Evolutionary conservation across 2,888 invertebrate species (phyloP), one percentile per base, ranked within the genome.

Genomic region (Archips xylosteana): DNA sequence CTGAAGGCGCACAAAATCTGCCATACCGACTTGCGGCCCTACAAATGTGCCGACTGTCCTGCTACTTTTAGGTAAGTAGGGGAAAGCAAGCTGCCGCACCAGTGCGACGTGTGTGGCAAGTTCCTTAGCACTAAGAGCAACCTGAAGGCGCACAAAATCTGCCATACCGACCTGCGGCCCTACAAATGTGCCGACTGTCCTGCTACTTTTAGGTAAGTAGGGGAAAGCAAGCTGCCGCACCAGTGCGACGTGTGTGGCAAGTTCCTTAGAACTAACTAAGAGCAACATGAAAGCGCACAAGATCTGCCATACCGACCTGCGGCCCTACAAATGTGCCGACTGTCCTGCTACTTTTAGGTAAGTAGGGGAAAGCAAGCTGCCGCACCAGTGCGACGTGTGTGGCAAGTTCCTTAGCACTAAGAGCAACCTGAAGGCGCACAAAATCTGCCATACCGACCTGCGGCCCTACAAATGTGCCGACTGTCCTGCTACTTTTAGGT

Each of bases 201-300:
- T 36, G 36, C 36, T 36, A 36, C 4, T 36, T 36, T 36, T 36
- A 36, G 36, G 36, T 4, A 5, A 36, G 36, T 36, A 36, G 2
- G 5, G 0, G 84, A 85, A 13, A 91, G 91, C 77, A 92, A 89
- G 75, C 75, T 88, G 42, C 92, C 93, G 0, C 92, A 93, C 63
- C 94, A 94, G 72, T 94, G 94, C 63, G 94, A 94, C 71, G 79
- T 90, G 0, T 94, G 94, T 32, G 94, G 94, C 71, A 94, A 94
- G 77, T 85, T 94, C 34, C 83, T 94, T 0, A 93, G 92, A 75
- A 92, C 89, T 0, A 75, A 92, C 89, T 0, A 90, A 89, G 64
- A 92, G 94, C 65, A 94, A 94, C 54, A 78, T 94, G 64, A 93
- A 91, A 70, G 92, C 92, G 0, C 94, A 94, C 75, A 92, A 92